Conservation (phyloP, 1,140 invertebrate species). For the Dendrolimus kikuchii region DNA sequence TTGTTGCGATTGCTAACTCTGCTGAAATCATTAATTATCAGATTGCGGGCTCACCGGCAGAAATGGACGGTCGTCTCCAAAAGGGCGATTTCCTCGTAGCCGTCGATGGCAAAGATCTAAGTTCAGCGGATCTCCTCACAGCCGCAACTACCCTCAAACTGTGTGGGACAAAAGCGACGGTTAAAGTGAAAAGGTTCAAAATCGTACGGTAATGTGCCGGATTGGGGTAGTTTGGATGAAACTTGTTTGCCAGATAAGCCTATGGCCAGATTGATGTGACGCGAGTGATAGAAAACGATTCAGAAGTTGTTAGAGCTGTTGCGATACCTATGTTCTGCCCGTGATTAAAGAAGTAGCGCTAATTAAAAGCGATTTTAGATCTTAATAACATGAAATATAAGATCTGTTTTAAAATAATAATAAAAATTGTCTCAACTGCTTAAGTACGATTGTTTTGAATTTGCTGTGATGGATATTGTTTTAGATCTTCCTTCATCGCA, state of each 20-base stretch:
- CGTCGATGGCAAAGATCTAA: conserved; percentile 92
- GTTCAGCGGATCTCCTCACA: conserved; percentile 86
- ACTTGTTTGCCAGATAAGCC: conserved; percentile 1
- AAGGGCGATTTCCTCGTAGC: conserved; percentile 93
- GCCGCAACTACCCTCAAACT: conserved; percentile 92
- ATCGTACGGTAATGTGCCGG: conserved; percentile 38
- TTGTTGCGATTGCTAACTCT: no score
- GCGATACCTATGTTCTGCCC: no score
- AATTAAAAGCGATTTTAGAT: no score
- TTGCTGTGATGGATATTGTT: no score
- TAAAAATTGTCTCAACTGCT: no score
- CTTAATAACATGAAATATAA: no score
- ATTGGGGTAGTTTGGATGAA: conserved; percentile 9
- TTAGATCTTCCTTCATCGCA: no score
- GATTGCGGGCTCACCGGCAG: conserved; percentile 92
- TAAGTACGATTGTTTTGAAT: no score
- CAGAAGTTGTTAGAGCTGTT: neutral
- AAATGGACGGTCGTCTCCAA: conserved; percentile 92
- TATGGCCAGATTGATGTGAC: conserved; percentile 6
- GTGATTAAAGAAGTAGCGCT: no score
- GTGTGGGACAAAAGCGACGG: conserved; percentile 81
- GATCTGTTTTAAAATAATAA: no score
- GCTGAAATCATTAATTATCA: conserved; percentile 40
- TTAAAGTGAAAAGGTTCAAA: conserved; percentile 90
- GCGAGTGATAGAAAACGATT: conserved; percentile 9